Conservation (phyloP, 35 echinoderm and acorn worm species). For the Ophioderma brevispina region DNA sequence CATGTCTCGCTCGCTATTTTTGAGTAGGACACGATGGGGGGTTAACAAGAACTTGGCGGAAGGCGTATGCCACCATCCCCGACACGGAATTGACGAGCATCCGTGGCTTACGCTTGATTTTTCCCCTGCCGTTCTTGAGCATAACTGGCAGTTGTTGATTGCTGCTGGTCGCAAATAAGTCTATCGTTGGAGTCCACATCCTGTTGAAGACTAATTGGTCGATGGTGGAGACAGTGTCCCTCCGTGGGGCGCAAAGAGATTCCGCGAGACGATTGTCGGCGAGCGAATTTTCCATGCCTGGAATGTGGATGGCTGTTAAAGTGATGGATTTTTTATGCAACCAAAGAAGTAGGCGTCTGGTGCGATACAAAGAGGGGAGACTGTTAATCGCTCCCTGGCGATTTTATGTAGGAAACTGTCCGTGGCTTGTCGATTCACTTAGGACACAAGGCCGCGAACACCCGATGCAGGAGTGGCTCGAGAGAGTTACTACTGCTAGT, state of each 20-base stretch:
- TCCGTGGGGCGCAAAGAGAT: not conserved
- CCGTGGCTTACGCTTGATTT: no score
- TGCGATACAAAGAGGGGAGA: no score
- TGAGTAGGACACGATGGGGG: not conserved
- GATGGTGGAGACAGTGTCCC: not conserved
- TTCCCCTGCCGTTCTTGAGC: not conserved
- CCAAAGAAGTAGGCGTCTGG: not conserved
- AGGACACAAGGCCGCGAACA: not conserved
- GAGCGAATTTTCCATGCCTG: not conserved
- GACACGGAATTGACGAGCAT: no score
- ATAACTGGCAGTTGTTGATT: no score
- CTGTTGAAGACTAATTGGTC: not conserved
- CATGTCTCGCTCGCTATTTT: not conserved
- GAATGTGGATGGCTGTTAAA: constrained; percentile 12
- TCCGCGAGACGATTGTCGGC: constrained; percentile 52
- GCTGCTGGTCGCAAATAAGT: not conserved
- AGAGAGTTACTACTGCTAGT: no score
- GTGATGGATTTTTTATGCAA: not conserved
- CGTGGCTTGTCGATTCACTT: constrained; percentile 29
- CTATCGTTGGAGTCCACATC: no score
- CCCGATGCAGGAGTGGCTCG: no score
- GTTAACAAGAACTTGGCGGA: not conserved
- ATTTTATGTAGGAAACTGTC: constrained; percentile 72
- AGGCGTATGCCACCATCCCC: not conserved
- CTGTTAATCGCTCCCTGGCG: constrained; percentile 13